phyloP scores from a whole-genome alignment of 1,140 invertebrate species.

The Nylanderia fulva region DNA sequence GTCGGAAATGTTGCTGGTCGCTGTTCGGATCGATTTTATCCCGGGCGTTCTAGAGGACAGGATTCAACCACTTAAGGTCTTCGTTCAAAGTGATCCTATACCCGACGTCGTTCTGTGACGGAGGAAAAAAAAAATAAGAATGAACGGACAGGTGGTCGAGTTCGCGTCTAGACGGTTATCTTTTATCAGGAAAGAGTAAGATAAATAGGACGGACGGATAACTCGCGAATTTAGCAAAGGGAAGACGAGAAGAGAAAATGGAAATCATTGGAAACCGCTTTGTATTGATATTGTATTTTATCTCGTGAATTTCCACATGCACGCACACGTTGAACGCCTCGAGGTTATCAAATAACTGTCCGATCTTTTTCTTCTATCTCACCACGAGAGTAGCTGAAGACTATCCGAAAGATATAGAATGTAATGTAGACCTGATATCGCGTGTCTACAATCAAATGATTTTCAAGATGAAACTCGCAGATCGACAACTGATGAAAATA shows the following conservation, averaged over 20 bases:
- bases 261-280: conserved; percentile 1
- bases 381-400: not conserved
- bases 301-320: not conserved
- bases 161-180: conserved; percentile 40
- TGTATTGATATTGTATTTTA: not conserved
- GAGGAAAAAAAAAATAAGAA: conserved; percentile 46
- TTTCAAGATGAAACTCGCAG: not conserved
- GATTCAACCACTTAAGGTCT: conserved; percentile 46
- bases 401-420: not conserved
- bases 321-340: not conserved
- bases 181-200: conserved; percentile 15
- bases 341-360: not conserved
- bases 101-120: not conserved
- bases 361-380: not conserved
- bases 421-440: not conserved
- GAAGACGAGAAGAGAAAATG: conserved; percentile 11
- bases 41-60: conserved; percentile 21
- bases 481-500: not conserved
- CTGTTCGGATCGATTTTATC: conserved; percentile 41
- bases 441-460: not conserved
- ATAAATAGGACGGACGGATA: conserved; percentile 57
- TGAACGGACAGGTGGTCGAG: conserved; percentile 44
- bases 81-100: conserved; percentile 41
- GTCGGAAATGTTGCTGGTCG: conserved; percentile 20
- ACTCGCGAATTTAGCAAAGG: conserved; percentile 31